A percentile compares a stretch with the other conserved stretches of the same genome.
phyloP scores from a whole-genome alignment of 2,888 invertebrate genomes.

The Philereme transversata region DNA sequence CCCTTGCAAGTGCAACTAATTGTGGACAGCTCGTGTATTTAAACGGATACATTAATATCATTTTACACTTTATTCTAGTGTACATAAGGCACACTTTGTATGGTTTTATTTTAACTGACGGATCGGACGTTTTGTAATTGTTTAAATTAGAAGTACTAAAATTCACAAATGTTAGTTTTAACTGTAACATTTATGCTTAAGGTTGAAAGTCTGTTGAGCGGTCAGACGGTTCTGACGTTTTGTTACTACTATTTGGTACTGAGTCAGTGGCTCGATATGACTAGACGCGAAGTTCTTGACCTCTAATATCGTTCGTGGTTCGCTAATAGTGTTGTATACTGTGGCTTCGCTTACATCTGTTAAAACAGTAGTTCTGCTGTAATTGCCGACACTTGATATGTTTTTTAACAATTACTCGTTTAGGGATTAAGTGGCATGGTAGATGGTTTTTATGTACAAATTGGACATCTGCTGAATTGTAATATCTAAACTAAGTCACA shows the following conservation, averaged over 20 bases:
- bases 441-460: slow-evolving; percentile 13
- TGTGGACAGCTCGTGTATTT: slow-evolving; percentile 38
- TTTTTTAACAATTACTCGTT: slow-evolving; percentile 23
- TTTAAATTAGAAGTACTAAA: slow-evolving; percentile 18
- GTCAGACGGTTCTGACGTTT: slow-evolving; percentile 14
- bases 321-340: slow-evolving; percentile 16
- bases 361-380: slow-evolving; percentile 40
- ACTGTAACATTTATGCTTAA: slow-evolving; percentile 7
- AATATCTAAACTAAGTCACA: background rate
- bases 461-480: slow-evolving; percentile 9
- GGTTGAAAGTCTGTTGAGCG: slow-evolving; percentile 6
- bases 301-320: slow-evolving; percentile 55
- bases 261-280: slow-evolving; percentile 71
- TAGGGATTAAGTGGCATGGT: slow-evolving; percentile 17
- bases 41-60: slow-evolving; percentile 19
- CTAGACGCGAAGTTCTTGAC: slow-evolving; percentile 72
- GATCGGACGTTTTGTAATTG: slow-evolving; percentile 38
- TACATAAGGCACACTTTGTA: slow-evolving; percentile 28
- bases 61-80: slow-evolving; percentile 21
- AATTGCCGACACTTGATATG: slow-evolving; percentile 26
- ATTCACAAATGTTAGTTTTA: background rate
- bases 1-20: slow-evolving; percentile 53
- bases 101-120: slow-evolving; percentile 7
- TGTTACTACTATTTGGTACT: slow-evolving; percentile 31
- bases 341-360: slow-evolving; percentile 40